phyloP scores from a whole-genome alignment of 2,797 vertebrate genomes.

The Tadarida brasiliensis region DNA sequence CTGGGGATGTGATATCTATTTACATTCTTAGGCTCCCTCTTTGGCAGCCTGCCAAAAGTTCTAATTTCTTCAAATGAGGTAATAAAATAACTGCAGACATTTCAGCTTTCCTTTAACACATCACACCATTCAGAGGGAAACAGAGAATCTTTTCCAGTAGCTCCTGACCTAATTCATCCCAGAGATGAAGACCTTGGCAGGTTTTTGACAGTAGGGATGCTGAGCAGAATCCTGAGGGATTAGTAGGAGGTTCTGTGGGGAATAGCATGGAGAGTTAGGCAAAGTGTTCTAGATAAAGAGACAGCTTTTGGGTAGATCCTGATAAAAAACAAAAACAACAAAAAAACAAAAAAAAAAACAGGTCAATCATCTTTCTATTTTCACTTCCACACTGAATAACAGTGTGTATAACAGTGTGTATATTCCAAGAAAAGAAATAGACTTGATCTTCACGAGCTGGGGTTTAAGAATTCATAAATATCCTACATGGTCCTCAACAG shows the following conservation, averaged over 20 bases:
- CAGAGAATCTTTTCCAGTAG: background rate
- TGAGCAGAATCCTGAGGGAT: background rate
- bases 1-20: background rate
- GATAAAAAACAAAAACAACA: background rate
- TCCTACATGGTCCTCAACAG: background rate
- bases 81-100: background rate
- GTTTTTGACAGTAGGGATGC: background rate
- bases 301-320: background rate
- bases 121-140: background rate
- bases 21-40: background rate
- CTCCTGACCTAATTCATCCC: background rate
- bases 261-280: background rate
- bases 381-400: background rate
- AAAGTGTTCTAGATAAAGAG: background rate
- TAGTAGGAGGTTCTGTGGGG: background rate
- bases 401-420: too few species aligned
- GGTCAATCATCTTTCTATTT: background rate
- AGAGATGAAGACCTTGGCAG: background rate
- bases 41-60: background rate
- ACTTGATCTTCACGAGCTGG: background rate
- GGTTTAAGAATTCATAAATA: background rate
- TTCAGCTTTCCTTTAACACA: background rate
- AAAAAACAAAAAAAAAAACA: background rate
- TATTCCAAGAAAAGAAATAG: background rate
- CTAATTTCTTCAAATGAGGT: background rate